These are phyloP conservation scores for Tokudaia muenninki DNA, from an alignment of 2,797 vertebrate genomes.

Conservation along the genomic window DNA sequence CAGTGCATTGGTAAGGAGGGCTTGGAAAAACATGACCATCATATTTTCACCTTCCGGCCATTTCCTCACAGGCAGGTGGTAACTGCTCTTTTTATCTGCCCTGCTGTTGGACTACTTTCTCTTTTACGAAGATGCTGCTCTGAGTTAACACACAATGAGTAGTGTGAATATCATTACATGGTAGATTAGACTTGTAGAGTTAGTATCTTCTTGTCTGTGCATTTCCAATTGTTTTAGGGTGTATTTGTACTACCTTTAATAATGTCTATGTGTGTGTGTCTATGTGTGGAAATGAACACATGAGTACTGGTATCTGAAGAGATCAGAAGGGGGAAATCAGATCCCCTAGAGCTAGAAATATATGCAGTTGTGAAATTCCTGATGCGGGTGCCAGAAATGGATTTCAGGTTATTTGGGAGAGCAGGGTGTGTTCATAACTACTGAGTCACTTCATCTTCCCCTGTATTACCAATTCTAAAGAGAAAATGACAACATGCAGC, in stretches of 20 bases:
- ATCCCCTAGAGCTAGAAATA: neutral
- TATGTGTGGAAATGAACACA: neutral
- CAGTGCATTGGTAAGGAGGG: conserved; percentile 69
- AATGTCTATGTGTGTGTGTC: neutral
- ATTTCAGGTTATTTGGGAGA: neutral
- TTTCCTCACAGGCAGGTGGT: conserved; percentile 61
- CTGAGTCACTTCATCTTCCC: neutral
- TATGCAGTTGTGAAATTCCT: neutral
- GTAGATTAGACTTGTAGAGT: conserved; percentile 79
- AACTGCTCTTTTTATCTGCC: neutral
- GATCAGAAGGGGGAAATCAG: neutral
- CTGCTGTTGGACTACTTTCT: conserved; percentile 5
- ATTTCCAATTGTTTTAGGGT: conserved; percentile 81
- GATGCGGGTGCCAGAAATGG: neutral
- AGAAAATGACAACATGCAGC: conserved; percentile 86
- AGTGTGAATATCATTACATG: conserved; percentile 78
- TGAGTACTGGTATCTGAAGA: neutral
- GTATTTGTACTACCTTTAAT: neutral
- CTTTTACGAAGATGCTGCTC: conserved; percentile 68
- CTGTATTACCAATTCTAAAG: conserved; percentile 84
- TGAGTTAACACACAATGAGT: conserved; percentile 79
- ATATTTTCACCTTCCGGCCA: conserved; percentile 76
- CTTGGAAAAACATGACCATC: neutral
- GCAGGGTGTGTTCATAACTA: neutral
- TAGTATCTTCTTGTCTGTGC: conserved; percentile 78